These are phyloP conservation scores for Sandelia bainsii DNA, from an alignment of 2,797 vertebrate genomes.

Conservation along the genomic window DNA sequence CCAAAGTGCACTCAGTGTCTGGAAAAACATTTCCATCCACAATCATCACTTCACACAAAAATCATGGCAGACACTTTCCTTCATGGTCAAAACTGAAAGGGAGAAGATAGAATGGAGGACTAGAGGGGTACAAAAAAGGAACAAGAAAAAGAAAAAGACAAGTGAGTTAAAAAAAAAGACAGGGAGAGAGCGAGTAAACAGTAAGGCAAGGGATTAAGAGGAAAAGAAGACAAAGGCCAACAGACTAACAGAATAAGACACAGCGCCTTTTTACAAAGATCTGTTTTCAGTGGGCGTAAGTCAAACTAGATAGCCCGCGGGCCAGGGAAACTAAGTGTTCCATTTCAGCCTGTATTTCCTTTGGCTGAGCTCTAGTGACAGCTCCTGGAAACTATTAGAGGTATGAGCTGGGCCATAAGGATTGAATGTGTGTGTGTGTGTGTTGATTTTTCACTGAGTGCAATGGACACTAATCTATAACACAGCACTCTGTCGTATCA, in stretches of 20 bases:
- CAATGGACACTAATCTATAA: slow-evolving; percentile 42
- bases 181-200: slow-evolving; percentile 13
- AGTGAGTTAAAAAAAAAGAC: background rate
- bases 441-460: slow-evolving; percentile 40
- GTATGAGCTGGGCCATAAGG: slow-evolving; percentile 42
- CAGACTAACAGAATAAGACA: slow-evolving; percentile 29
- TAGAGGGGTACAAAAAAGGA: background rate
- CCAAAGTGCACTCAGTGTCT: slow-evolving; percentile 24
- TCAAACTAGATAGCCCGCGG: slow-evolving; percentile 46
- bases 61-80: slow-evolving; percentile 33
- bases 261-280: slow-evolving; percentile 36
- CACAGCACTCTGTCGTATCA: slow-evolving; percentile 38
- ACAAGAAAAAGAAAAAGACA: slow-evolving; percentile 6
- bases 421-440: slow-evolving; percentile 22
- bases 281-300: slow-evolving; percentile 45
- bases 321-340: slow-evolving; percentile 57
- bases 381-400: slow-evolving; percentile 74
- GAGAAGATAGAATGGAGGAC: slow-evolving; percentile 3
- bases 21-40: slow-evolving; percentile 44
- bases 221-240: slow-evolving; percentile 37
- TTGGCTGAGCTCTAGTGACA: slow-evolving; percentile 64
- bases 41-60: slow-evolving; percentile 40
- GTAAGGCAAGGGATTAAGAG: slow-evolving; percentile 35
- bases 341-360: slow-evolving; percentile 68
- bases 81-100: slow-evolving; percentile 28